phyloP scores from a whole-genome alignment of 2,113 vertebrate species.

The Thunnus thynnus region DNA sequence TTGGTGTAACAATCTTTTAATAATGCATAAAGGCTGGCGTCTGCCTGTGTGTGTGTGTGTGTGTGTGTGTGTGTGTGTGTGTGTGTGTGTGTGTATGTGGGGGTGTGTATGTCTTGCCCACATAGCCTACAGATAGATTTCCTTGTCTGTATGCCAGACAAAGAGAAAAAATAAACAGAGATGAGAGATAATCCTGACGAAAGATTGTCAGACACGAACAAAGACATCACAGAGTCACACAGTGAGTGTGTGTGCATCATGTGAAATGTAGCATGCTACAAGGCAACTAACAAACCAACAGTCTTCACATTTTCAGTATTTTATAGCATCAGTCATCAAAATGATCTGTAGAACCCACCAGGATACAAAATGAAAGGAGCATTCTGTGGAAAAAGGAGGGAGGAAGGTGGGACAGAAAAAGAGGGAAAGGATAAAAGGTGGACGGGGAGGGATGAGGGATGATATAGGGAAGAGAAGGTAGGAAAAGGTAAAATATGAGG shows the following conservation, averaged over 20 bases:
- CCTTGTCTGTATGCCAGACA: constrained; percentile 38
- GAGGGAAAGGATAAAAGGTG: background rate
- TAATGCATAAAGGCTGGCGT: constrained; percentile 69
- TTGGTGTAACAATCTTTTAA: constrained; percentile 72
- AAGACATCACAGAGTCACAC: background rate
- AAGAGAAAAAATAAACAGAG: constrained; percentile 23
- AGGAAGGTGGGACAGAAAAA: background rate
- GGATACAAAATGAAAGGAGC: background rate
- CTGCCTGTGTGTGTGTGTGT: constrained; percentile 6
- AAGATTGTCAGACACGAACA: background rate
- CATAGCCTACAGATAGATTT: constrained; percentile 36
- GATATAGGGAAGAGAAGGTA: background rate
- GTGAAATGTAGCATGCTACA: background rate
- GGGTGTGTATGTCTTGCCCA: constrained; percentile 21
- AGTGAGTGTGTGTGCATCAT: background rate
- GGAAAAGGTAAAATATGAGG: background rate
- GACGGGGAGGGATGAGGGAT: background rate
- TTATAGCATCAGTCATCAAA: background rate
- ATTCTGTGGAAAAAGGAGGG: background rate
- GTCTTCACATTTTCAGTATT: background rate
- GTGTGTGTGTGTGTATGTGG: constrained; percentile 16
- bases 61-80: constrained; percentile 3
- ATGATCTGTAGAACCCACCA: too few species aligned
- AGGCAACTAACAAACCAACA: background rate
- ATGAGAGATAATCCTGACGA: background rate